These are phyloP conservation scores for Diabrotica undecimpunctata DNA, from an alignment of 1,140 invertebrate species.

Conservation along the genomic window DNA sequence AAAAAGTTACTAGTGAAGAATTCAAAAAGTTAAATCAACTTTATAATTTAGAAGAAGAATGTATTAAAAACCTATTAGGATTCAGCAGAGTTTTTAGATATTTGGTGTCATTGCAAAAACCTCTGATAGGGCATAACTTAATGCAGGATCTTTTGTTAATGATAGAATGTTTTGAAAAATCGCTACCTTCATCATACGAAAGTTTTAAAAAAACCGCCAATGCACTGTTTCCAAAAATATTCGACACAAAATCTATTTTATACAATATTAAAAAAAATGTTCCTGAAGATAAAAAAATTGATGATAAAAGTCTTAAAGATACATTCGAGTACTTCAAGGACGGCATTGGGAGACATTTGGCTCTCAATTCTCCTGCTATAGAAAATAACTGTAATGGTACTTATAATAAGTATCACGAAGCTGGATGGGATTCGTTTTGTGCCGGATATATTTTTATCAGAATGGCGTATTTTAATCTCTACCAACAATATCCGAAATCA, in stretches of 20 bases:
- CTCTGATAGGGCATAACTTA: slow-evolving; percentile 72
- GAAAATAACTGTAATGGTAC: slow-evolving; percentile 36
- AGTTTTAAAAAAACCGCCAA: slow-evolving; percentile 64
- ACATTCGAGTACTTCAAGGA: slow-evolving; percentile 59
- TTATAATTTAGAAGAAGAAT: slow-evolving; percentile 46
- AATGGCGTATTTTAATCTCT: slow-evolving; percentile 51
- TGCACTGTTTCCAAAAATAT: slow-evolving; percentile 63
- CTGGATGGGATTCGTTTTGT: slow-evolving; percentile 73
- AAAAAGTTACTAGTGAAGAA: slow-evolving; percentile 41
- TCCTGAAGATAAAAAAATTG: slow-evolving; percentile 52
- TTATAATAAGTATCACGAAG: slow-evolving; percentile 58
- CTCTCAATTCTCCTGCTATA: slow-evolving; percentile 47
- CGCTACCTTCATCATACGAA: slow-evolving; percentile 63
- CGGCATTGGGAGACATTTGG: slow-evolving; percentile 44
- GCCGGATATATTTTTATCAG: slow-evolving; percentile 64
- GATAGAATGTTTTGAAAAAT: slow-evolving; percentile 67
- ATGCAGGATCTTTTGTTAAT: slow-evolving; percentile 68
- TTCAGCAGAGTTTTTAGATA: slow-evolving; percentile 66
- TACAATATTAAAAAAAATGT: slow-evolving; percentile 51
- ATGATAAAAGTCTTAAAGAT: slow-evolving; percentile 49
- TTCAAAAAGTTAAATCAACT: slow-evolving; percentile 36
- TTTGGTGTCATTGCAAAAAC: slow-evolving; percentile 58
- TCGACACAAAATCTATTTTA: slow-evolving; percentile 70
- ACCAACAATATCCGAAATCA: slow-evolving; percentile 40
- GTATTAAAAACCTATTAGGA: slow-evolving; percentile 57